These are phyloP conservation scores for Hozukius guyotensis DNA, from an alignment of 2,797 vertebrate genomes.

Conservation along the genomic window DNA sequence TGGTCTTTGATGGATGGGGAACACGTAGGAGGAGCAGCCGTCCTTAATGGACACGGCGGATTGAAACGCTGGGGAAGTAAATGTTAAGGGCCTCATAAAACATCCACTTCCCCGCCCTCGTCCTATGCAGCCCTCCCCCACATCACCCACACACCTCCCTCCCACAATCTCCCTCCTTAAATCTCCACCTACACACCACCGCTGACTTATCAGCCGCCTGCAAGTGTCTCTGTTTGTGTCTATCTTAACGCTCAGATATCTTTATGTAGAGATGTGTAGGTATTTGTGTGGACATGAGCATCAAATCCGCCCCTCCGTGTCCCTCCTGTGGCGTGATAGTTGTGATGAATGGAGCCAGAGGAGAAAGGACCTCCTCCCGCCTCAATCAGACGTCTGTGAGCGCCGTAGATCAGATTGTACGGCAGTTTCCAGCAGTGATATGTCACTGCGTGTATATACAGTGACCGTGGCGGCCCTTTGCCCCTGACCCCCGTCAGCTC, in stretches of 20 bases:
- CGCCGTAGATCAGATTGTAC: constrained; percentile 39
- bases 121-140: constrained; percentile 52
- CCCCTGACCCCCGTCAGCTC: constrained; percentile 55
- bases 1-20: constrained; percentile 81
- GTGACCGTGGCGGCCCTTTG: constrained; percentile 26
- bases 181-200: constrained; percentile 50
- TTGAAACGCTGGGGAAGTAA: constrained; percentile 85
- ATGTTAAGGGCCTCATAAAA: constrained; percentile 89
- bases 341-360: constrained; percentile 27
- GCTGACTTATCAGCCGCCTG: constrained; percentile 40
- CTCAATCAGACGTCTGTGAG: constrained; percentile 13
- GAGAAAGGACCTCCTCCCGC: constrained; percentile 8
- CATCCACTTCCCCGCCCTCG: constrained; percentile 76
- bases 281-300: not conserved
- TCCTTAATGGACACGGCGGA: constrained; percentile 85
- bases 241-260: constrained; percentile 5
- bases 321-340: constrained; percentile 5
- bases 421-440: constrained; percentile 26
- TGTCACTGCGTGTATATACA: constrained; percentile 42
- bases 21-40: constrained; percentile 81
- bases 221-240: constrained; percentile 35
- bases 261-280: constrained; percentile 1
- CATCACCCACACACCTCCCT: constrained; percentile 47
- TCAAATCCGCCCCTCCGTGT: not conserved
- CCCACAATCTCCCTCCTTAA: constrained; percentile 46